Evolutionary conservation across 2,797 vertebrate species (phyloP).

Genomic region (Catamblyrhynchus diadema): DNA sequence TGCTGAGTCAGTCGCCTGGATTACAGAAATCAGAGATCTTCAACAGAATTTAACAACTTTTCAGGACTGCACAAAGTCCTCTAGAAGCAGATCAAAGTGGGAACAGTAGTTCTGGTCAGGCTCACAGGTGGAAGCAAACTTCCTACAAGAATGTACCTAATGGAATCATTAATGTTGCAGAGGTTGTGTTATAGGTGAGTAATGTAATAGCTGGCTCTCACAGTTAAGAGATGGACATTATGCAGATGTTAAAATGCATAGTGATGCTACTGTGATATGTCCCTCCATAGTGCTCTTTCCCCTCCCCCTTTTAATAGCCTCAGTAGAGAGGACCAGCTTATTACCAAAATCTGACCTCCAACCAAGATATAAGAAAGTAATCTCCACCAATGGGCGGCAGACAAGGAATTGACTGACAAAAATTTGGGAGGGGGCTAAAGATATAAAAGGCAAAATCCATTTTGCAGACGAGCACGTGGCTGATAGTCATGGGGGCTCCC

Average conservation of each 20-base stretch:
- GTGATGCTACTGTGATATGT: not conserved
- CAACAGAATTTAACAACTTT: not conserved
- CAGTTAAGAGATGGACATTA: not conserved
- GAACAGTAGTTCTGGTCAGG: not conserved
- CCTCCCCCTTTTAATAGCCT: not conserved
- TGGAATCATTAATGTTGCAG: not conserved
- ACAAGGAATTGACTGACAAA: not conserved
- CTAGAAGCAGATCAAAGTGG: not conserved
- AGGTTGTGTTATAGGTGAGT: not conserved
- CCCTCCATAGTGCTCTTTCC: not conserved
- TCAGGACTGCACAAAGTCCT: not conserved
- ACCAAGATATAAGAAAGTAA: not conserved
- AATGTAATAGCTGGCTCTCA: not conserved
- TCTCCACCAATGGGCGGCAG: not conserved
- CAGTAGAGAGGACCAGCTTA: not conserved
- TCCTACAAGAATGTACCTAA: not conserved
- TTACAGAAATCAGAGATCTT: not conserved
- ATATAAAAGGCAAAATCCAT: not conserved
- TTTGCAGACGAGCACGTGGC: not conserved
- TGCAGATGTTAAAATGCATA: not conserved
- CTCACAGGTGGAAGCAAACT: not conserved
- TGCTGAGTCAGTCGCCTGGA: slow-evolving; percentile 13
- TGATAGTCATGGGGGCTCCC: not conserved
- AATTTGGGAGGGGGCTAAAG: not conserved
- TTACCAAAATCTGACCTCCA: not conserved